These are phyloP conservation scores for Drosophila burlai DNA, from an alignment of 1,140 invertebrate genomes.

Conservation along the genomic window DNA sequence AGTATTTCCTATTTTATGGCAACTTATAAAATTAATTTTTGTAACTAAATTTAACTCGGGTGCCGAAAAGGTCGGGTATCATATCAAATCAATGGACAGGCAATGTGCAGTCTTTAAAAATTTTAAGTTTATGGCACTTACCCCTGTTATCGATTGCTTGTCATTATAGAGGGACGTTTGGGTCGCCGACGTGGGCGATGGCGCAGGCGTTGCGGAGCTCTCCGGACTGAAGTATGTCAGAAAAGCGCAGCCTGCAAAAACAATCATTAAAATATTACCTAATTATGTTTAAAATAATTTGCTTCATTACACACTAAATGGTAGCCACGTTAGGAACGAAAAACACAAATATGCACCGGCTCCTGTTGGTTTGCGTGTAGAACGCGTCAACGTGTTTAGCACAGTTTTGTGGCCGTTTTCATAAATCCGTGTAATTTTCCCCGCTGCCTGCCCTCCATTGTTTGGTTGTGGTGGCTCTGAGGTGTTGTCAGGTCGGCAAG, in stretches of 20 bases:
- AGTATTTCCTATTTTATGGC: neutral
- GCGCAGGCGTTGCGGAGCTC: constrained; percentile 92
- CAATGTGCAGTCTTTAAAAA: constrained; percentile 14
- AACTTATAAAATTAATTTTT: neutral
- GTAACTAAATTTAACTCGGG: neutral
- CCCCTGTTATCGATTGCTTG: constrained; percentile 98
- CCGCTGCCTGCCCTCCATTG: constrained; percentile 15
- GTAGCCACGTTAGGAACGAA: constrained; percentile 8
- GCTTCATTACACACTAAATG: constrained; percentile 58
- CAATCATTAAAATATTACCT: constrained; percentile 4
- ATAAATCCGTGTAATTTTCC: constrained; percentile 69
- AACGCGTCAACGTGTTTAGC: constrained; percentile 73
- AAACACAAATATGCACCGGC: constrained; percentile 31
- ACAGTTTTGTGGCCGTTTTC: constrained; percentile 70
- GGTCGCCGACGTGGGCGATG: constrained; percentile 66
- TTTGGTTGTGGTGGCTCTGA: constrained; percentile 34
- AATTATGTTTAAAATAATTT: constrained; percentile 25
- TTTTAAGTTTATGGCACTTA: constrained; percentile 87
- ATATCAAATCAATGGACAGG: constrained; percentile 18
- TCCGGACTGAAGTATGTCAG: constrained; percentile 98
- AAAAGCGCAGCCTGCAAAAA: constrained; percentile 95
- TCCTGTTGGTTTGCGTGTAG: constrained; percentile 59
- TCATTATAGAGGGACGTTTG: constrained; percentile 91
- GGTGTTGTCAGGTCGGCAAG: constrained; percentile 20
- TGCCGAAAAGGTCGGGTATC: neutral